A percentile compares a stretch with the other conserved stretches of the same genome.
These are phyloP conservation scores for Pterocles burchelli DNA, from an alignment of 2,113 vertebrate species.

Conservation along the genomic window DNA sequence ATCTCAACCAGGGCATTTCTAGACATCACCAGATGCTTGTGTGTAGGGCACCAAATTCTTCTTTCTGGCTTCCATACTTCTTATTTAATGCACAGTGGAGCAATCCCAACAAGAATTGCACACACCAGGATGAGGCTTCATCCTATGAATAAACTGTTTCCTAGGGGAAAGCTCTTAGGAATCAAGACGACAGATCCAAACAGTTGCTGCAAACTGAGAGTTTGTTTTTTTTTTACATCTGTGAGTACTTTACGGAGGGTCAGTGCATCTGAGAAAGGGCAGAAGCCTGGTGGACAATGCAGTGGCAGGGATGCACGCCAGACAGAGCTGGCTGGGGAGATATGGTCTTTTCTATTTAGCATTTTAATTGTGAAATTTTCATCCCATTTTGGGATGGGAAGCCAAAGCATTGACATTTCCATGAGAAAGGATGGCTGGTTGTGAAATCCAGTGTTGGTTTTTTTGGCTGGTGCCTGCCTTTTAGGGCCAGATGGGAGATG, in stretches of 20 bases:
- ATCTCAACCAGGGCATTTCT: fast-evolving
- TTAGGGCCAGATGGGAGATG: not conserved
- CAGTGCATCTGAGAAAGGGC: not conserved
- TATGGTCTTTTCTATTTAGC: not conserved
- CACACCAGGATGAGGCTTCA: not conserved
- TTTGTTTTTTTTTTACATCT: not conserved
- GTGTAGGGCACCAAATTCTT: not conserved
- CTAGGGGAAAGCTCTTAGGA: not conserved
- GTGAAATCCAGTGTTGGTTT: not conserved
- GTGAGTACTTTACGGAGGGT: not conserved
- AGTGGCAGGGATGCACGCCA: not conserved
- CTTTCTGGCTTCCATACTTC: not conserved
- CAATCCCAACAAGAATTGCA: not conserved
- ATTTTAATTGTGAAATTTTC: not conserved
- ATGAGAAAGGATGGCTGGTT: not conserved
- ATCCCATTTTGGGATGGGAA: not conserved
- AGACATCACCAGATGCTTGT: no score
- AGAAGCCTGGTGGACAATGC: not conserved
- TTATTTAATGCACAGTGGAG: not conserved
- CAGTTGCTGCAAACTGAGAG: not conserved
- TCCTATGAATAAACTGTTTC: not conserved
- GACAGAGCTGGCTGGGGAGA: not conserved
- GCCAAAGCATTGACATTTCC: not conserved
- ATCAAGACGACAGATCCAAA: not conserved
- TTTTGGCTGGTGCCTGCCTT: not conserved